phyloP scores from a whole-genome alignment of 2,797 vertebrate species.

The Channallabes apus region DNA sequence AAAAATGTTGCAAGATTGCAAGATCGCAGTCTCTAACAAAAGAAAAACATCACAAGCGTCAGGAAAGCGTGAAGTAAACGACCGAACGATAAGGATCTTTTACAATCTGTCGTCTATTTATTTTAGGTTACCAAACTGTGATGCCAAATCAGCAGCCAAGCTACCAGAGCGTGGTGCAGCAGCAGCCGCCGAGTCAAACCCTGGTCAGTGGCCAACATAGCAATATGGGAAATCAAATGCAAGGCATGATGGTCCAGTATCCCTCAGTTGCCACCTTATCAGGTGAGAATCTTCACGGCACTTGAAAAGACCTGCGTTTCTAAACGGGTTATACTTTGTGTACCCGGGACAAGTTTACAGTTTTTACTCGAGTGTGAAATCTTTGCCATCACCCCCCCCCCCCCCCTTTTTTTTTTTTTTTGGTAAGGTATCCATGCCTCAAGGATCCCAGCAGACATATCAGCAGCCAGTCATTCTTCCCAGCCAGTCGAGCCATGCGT shows the following conservation, averaged over 20 bases:
- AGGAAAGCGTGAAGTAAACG: not conserved
- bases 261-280: slow-evolving; percentile 85
- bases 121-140: slow-evolving; percentile 81
- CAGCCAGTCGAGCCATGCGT: slow-evolving; percentile 77
- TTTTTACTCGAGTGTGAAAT: not conserved
- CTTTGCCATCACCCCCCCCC: no score
- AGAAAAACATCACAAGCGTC: not conserved
- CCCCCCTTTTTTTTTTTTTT: slow-evolving; percentile 9
- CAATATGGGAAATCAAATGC: slow-evolving; percentile 81
- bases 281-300: slow-evolving; percentile 65
- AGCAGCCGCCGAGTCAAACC: slow-evolving; percentile 76
- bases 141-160: slow-evolving; percentile 84
- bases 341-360: no score
- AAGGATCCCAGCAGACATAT: slow-evolving; percentile 83
- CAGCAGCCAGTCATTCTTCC: slow-evolving; percentile 82
- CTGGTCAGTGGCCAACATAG: slow-evolving; percentile 79
- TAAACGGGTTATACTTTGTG: not conserved
- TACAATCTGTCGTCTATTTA: not conserved
- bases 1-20: not conserved
- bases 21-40: not conserved
- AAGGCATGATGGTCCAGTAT: slow-evolving; percentile 86
- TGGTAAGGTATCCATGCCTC: slow-evolving; percentile 82
- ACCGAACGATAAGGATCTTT: not conserved
- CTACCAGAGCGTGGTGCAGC: slow-evolving; percentile 83
- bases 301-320: not conserved